Base-by-base conservation (phyloP, 2,797 vertebrate species). In the Coregonus sp. region DNA sequence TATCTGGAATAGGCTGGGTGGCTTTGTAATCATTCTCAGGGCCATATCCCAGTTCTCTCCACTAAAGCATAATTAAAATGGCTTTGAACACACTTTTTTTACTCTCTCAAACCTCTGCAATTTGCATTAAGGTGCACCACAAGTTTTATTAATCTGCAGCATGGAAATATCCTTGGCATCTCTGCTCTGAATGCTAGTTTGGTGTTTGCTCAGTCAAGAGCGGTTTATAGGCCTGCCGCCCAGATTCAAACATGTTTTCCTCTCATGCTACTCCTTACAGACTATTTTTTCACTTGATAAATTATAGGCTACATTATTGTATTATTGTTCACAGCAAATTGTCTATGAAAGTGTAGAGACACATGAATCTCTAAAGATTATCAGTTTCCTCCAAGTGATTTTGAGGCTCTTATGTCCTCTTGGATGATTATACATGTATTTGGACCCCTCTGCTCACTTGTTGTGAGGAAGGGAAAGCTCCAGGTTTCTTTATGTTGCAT, bases 401-500 rank as follows among this genome's bases (percentile, higher is more conserved):
- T 47, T 47, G 40, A 47, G 40, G 9, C 40, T 47, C 9, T 47
- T 47, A 47, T 47, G 40, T 12, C 40, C 9, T 47, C 40, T 47
- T 47, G 40, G 40, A 47, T 47, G 40, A 47, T 47, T 47, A 47
- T 47, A 47, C 9, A 47, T 12, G 9, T 2, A 12, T 47, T 47
- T 47, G 40, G 40, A 47, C 40, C 40, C 9, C 9, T 47, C 9
- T 47, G 40, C 31, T 33, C 31, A 33, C 31, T 40, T 50, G 65
- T 70, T 54, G 51, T 65, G 16, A 33, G 68, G 61, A 54, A 79
- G 73, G 16, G 33, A 52, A 73, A 65, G 47, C 65, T 59, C 37
- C 71, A 63, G 71, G 77, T 93, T 92, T 92, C 90, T 81, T 51
- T 56, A 80, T 75, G 86, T 92, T 94, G 90, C 92, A 90, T 94